Base-by-base conservation (phyloP, 2,888 invertebrate genomes). In the Drosophila birchii region DNA sequence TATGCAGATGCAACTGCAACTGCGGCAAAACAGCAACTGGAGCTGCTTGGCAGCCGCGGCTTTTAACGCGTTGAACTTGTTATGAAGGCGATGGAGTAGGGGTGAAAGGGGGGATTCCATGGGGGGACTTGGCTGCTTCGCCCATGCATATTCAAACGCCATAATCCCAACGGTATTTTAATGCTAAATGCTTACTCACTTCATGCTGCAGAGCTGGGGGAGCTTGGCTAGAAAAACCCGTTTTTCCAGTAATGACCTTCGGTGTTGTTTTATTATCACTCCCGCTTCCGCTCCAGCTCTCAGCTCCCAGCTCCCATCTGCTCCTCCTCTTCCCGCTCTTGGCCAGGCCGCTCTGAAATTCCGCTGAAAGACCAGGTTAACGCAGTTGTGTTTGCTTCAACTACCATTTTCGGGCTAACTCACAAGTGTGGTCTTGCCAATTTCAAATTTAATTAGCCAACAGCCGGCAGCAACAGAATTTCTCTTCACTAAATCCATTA, bases 161-260 rank as follows among this genome's bases (percentile, higher is more conserved):
- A 85, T 85, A 85, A 88, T 85, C 86, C 78, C 86, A 85, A 85
- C 84, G 84, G 84, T 84, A 84, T 85, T 88, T 85, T 83, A 76
- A 88, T 88, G 80, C 83, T 86, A 85, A 85, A 88, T 85, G 84
- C 86, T 85, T 80, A 86, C 78, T 85, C 88, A 84, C 80, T 86
- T 61, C 63, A 66, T 44, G 51, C 51, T 53, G 64, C 55, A 53
- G 47, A 59, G 51, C 54, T 18, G 47, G 47, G 45, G 47, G 64
- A 61, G 60, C 32, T 45, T 45, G 61, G 75, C 57, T 62, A 43
- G 72, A 57, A 63, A 60, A 89, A 88, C 88, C 81, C 81, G 90
- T 88, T 88, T 89, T 88, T 80, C 88, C 86, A 88, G 88, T 89
- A 88, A 89, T 89, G 88, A 88, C 88, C 88, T 88, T 88, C 90